Evolutionary conservation across 2,888 invertebrate genomes (phyloP).

Genomic region (Drosophila diplacantha): DNA sequence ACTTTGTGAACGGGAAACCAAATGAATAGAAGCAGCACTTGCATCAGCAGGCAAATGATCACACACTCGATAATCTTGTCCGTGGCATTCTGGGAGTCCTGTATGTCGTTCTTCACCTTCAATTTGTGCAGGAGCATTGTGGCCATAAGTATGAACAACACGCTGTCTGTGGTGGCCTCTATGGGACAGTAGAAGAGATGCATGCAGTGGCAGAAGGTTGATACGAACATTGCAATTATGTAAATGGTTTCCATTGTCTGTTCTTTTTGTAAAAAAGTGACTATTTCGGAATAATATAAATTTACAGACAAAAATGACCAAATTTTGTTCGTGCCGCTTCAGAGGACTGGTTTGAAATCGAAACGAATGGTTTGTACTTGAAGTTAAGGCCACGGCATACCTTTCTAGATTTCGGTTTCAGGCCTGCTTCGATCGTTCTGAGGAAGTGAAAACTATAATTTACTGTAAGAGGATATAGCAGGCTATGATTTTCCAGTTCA

Average conservation of each 20-base stretch:
- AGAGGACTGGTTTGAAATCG: neutral
- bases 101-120: neutral
- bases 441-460: neutral
- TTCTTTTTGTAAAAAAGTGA: neutral
- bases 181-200: neutral
- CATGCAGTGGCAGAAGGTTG: slow-evolving; percentile 15
- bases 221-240: neutral
- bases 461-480: neutral
- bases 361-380: neutral
- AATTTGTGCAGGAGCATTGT: slow-evolving; percentile 7
- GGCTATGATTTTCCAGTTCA: neutral
- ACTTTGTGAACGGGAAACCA: neutral
- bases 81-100: too few relatives aligned
- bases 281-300: neutral
- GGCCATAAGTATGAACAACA: slow-evolving; percentile 7
- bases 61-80: neutral
- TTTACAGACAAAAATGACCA: neutral
- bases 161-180: slow-evolving; percentile 4
- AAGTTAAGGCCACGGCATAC: neutral
- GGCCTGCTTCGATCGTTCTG: neutral
- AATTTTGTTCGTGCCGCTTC: neutral
- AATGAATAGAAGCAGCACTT: neutral
- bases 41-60: neutral
- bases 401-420: too few relatives aligned
- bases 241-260: slow-evolving; percentile 14